Evolutionary conservation across 2,888 invertebrate genomes (phyloP).

Genomic region (Ditylenchus weischeri): DNA sequence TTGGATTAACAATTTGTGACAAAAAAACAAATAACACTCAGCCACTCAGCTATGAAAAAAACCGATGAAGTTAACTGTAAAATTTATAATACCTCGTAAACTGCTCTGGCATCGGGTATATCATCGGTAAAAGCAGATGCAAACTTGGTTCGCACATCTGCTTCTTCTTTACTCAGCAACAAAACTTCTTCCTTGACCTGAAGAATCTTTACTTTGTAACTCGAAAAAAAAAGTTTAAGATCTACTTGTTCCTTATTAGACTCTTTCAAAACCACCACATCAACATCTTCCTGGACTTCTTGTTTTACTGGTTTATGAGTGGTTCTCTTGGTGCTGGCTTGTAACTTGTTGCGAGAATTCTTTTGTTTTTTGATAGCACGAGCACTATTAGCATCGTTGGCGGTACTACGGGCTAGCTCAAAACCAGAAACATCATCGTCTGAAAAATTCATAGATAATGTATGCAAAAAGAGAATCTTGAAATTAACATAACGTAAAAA

Average conservation of each 20-base stretch:
- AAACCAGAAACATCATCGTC: constrained; percentile 37
- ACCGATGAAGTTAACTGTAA: too few species aligned
- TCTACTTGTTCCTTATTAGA: constrained; percentile 8
- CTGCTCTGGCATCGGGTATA: constrained; percentile 80
- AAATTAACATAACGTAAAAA: neutral
- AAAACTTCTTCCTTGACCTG: neutral
- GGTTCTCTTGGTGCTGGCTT: constrained; percentile 18
- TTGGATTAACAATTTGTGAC: too few species aligned
- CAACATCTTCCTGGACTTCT: constrained; percentile 18
- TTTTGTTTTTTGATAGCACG: neutral
- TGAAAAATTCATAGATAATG: constrained; percentile 12
- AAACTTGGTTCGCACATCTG: constrained; percentile 24
- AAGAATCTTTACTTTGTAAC: neutral
- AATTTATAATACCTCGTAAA: constrained; percentile 70
- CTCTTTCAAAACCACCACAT: constrained; percentile 10
- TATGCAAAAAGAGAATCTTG: neutral
- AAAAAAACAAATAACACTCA: too few species aligned
- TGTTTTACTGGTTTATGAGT: neutral
- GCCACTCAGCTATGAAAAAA: too few species aligned
- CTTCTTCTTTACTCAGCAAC: constrained; percentile 12
- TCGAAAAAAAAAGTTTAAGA: neutral
- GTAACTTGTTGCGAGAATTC: constrained; percentile 31
- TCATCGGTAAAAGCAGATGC: constrained; percentile 23
- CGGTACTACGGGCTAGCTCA: constrained; percentile 40
- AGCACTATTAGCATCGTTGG: constrained; percentile 37